Percentiles rank a stretch among this genome's conserved stretches.
phyloP scores from a whole-genome alignment of 2,888 invertebrate species.

The Cyaniris semiargus region DNA sequence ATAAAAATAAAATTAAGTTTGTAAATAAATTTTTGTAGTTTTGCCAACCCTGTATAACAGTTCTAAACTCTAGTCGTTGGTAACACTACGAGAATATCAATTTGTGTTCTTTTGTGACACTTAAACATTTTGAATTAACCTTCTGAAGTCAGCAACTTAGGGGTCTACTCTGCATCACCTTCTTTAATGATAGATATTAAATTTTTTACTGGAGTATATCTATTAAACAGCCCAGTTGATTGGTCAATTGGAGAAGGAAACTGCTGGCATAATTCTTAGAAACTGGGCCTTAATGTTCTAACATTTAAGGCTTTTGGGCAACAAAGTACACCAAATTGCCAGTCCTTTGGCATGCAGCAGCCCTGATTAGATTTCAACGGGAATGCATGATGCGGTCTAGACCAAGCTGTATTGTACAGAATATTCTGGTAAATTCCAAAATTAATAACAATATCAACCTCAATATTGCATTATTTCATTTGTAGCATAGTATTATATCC shows the following conservation, averaged over 20 bases:
- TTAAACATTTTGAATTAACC: too few species aligned
- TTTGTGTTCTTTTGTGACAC: too few species aligned
- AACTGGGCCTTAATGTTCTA: background rate
- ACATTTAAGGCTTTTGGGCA: background rate
- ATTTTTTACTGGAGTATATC: background rate
- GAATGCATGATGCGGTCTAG: conserved; percentile 15
- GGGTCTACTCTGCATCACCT: too few species aligned
- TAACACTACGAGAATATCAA: too few species aligned
- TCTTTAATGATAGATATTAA: too few species aligned
- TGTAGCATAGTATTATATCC: too few species aligned
- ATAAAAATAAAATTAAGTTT: background rate
- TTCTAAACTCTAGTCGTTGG: background rate
- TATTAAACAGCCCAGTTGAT: background rate
- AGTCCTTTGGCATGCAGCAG: background rate
- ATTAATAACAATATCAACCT: background rate
- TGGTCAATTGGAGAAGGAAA: too few species aligned
- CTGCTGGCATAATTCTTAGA: background rate
- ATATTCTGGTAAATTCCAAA: background rate
- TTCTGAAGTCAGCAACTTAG: too few species aligned
- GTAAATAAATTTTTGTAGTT: background rate
- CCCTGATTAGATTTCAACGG: conserved; percentile 17
- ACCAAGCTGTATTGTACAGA: background rate
- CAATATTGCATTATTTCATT: background rate
- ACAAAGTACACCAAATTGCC: conserved; percentile 1
- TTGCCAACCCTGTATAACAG: background rate